phyloP scores from a whole-genome alignment of 2,797 vertebrate species.

The Ceryle rudis region DNA sequence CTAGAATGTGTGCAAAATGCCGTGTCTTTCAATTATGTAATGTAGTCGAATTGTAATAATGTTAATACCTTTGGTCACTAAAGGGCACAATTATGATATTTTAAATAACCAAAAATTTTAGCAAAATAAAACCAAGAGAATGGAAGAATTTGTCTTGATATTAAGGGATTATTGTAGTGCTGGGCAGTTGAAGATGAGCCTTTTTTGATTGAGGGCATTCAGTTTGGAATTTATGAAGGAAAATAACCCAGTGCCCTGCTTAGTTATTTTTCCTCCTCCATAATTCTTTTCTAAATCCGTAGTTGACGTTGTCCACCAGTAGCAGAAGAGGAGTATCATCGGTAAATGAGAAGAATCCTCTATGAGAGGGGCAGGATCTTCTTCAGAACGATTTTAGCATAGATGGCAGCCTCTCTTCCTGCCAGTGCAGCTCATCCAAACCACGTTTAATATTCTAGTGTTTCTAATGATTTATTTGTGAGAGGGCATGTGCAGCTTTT shows the following conservation, averaged over 20 bases:
- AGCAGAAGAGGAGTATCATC: not conserved
- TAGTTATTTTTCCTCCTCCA: not conserved
- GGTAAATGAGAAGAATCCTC: not conserved
- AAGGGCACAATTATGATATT: not conserved
- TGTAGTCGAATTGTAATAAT: not conserved
- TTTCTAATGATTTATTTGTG: not conserved
- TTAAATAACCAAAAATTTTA: not conserved
- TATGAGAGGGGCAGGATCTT: not conserved
- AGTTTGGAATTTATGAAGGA: not conserved
- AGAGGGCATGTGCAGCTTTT: not conserved
- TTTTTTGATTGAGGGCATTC: not conserved
- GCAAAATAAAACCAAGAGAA: not conserved
- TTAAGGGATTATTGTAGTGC: not conserved
- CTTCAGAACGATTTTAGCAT: not conserved
- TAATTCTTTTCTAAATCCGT: not conserved
- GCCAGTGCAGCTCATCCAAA: not conserved
- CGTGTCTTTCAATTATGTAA: not conserved
- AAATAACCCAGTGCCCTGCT: constrained; percentile 2
- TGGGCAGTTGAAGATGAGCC: not conserved
- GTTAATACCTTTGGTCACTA: not conserved
- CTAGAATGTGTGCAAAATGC: not conserved
- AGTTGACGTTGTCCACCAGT: not conserved
- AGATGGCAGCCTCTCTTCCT: not conserved
- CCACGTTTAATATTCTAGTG: not conserved
- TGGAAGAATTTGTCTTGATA: not conserved